Conservation (phyloP, 1,140 invertebrate species). For the Eupeodes corollae region DNA sequence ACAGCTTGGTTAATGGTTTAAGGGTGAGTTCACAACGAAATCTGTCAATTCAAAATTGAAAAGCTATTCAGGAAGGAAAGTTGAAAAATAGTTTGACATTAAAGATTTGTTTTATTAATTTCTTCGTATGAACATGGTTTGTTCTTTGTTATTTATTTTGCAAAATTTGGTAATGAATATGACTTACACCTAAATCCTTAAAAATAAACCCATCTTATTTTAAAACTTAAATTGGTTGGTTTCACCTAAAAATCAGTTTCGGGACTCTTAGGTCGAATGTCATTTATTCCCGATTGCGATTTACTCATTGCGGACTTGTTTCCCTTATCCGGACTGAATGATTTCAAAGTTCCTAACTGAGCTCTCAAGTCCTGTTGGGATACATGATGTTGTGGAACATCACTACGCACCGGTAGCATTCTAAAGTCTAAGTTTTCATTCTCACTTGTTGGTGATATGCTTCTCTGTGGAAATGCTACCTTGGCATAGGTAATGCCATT, state of each 20-base stretch:
- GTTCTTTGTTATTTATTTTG: no score
- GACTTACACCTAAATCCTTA: no score
- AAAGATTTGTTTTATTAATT: no score
- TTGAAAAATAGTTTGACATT: no score
- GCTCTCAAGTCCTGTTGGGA: conserved; percentile 27
- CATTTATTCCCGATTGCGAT: conserved; percentile 9
- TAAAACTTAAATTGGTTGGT: no score
- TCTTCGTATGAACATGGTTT: no score
- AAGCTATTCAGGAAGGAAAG: no score
- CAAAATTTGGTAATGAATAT: no score
- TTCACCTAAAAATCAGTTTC: conserved; percentile 28
- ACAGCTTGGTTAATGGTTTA: no score
- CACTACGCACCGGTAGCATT: conserved; percentile 21
- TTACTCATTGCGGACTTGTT: conserved; percentile 1
- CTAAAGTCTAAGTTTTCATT: conserved; percentile 27
- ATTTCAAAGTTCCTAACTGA: conserved; percentile 24
- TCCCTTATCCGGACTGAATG: conserved; percentile 14
- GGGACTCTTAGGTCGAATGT: conserved; percentile 24
- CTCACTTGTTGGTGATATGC: conserved; percentile 16
- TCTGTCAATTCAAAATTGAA: no score
- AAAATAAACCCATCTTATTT: no score
- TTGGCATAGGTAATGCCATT: conserved; percentile 32
- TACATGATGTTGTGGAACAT: conserved; percentile 30
- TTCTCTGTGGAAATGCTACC: conserved; percentile 29
- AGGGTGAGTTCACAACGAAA: no score